phyloP scores from a whole-genome alignment of 2,888 invertebrate genomes.

The Bombylius discolor region DNA sequence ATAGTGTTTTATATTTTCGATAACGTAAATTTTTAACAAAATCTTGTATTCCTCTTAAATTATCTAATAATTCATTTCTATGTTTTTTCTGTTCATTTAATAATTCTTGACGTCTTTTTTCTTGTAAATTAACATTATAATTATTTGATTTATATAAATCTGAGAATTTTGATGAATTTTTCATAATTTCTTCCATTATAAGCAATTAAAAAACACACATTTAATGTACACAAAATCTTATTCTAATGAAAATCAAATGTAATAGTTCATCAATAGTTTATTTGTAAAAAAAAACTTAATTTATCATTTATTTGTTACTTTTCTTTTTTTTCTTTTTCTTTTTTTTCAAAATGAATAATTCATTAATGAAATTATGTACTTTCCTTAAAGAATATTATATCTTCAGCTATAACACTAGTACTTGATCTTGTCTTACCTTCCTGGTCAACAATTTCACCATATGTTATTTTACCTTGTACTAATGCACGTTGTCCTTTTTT shows the following conservation, averaged over 20 bases:
- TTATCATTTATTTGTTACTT: not conserved
- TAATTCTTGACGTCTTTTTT: constrained; percentile 22
- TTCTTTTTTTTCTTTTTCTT: not conserved
- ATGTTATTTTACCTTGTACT: constrained; percentile 68
- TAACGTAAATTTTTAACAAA: constrained; percentile 6
- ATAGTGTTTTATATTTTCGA: constrained; percentile 1
- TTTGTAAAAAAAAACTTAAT: not conserved
- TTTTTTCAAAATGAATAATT: not conserved
- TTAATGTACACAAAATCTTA: no score
- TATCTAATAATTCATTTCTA: constrained; percentile 25
- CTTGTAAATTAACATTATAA: constrained; percentile 17
- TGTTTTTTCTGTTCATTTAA: constrained; percentile 26
- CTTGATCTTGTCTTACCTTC: constrained; percentile 56
- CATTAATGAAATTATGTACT: not conserved
- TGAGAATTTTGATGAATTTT: not conserved
- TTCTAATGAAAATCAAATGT: no score
- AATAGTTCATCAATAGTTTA: no score
- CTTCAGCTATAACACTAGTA: constrained; percentile 77
- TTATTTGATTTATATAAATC: constrained; percentile 3
- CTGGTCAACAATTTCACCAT: constrained; percentile 71
- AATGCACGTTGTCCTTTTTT: constrained; percentile 78
- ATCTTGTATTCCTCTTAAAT: constrained; percentile 3
- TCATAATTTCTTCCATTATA: not conserved
- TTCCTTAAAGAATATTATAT: constrained; percentile 66
- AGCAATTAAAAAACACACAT: no score